Evolutionary conservation across 2,113 vertebrate species (phyloP).

Genomic region (Nothocercus julius): DNA sequence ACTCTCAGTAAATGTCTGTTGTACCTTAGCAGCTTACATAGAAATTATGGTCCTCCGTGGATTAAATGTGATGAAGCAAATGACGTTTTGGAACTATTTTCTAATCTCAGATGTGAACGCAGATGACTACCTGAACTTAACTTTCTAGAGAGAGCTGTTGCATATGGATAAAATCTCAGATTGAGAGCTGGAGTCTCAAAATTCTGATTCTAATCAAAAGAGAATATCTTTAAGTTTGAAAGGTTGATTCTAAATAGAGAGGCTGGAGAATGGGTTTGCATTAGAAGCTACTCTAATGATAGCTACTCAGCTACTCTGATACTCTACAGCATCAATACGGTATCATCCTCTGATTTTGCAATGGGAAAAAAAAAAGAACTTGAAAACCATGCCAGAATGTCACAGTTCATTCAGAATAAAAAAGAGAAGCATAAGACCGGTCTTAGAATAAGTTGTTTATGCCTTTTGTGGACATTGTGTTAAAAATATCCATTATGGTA

Average conservation of each 20-base stretch:
- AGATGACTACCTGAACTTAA: not conserved
- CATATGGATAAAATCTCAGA: not conserved
- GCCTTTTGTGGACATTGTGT: not conserved
- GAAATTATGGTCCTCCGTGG: not conserved
- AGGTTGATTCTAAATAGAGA: not conserved
- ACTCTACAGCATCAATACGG: not conserved
- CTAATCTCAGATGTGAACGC: not conserved
- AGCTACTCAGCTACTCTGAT: too few species aligned
- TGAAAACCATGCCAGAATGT: not conserved
- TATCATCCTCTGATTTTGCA: not conserved
- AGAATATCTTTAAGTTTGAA: not conserved
- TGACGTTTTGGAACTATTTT: not conserved
- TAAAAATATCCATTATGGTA: rapidly evolving
- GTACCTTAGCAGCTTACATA: not conserved
- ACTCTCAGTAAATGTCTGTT: not conserved
- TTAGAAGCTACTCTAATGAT: too few species aligned
- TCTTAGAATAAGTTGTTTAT: not conserved
- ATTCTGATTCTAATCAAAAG: not conserved
- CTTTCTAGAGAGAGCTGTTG: not conserved
- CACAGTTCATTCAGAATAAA: not conserved
- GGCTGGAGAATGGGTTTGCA: not conserved
- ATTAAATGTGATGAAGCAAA: not conserved
- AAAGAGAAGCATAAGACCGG: not conserved
- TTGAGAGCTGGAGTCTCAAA: not conserved
- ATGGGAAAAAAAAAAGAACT: not conserved